These are phyloP conservation scores for Ochotona princeps DNA, from an alignment of 2,113 vertebrate species.

Conservation along the genomic window DNA sequence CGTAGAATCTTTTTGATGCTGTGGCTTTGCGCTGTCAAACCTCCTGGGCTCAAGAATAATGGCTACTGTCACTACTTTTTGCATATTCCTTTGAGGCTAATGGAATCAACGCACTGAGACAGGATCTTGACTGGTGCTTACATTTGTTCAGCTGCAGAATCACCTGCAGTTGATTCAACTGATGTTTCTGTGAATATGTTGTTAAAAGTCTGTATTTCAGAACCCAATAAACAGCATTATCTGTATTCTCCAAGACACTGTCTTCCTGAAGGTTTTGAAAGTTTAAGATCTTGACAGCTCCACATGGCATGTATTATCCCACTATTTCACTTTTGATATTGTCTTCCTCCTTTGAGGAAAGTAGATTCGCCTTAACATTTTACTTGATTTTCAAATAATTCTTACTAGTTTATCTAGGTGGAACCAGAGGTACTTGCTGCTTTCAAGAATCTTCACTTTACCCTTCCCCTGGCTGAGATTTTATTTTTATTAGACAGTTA, in stretches of 20 bases:
- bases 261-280: neutral
- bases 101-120: neutral
- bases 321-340: neutral
- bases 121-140: neutral
- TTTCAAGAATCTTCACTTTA: neutral
- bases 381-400: neutral
- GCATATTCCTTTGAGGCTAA: neutral
- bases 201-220: neutral
- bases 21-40: neutral
- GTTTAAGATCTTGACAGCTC: neutral
- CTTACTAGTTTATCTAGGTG: neutral
- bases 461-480: neutral
- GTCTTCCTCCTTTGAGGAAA: neutral
- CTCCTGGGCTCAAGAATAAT: neutral
- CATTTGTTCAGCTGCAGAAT: neutral
- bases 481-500: constrained; percentile 7
- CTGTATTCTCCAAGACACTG: neutral
- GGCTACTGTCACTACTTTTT: neutral
- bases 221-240: neutral
- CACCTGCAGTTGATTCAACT: neutral
- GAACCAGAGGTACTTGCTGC: neutral
- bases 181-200: neutral
- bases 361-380: neutral
- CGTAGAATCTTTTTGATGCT: neutral
- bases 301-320: neutral